Evolutionary conservation across 2,888 invertebrate genomes (phyloP), one percentile per base, ranked within the genome.

Genomic region (Mechanitis messenoides): DNA sequence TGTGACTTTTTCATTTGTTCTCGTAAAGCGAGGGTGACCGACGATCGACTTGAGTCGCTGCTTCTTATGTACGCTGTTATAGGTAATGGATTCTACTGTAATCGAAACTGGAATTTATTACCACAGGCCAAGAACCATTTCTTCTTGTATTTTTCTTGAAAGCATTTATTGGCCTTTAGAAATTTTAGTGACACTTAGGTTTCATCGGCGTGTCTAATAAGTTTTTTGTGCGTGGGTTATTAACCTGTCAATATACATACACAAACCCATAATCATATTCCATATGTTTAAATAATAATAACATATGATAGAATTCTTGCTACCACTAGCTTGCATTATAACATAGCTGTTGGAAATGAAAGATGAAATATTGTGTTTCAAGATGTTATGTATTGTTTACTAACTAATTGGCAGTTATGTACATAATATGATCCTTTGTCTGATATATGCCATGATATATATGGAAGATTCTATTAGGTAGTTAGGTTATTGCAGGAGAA

Each of bases 71-170:
- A 61, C 58, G 54, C 59, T 64, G 61, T 69, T 67, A 68, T 64
- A 69, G 68, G 69, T 71, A 69, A 70, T 70, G 65, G 65, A 58
- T 60, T 47, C n/a, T 45, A 59, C 53, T 55, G 33, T 59, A 60
- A 65, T 50, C 56, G 31, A 64, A 64, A 61, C 28, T 56, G 56
- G 59, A 33, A 3, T 59, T 28, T 67, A 62, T 61, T 20, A 50
- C 50, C 50, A 31, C 28, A 50, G 6, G 3, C 31, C 50, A 50
- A 31, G 50, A 31, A n/a, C 31, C 9, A 50, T 50, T 50, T 50
- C 31, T 31, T 31, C 50, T 50, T 50, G 50, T 50, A 31, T 31
- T n/a, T 31, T 50, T 50, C 31, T 28, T 5, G n/a, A 31, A 31
- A 38, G 46, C 31, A 61, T 56, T 65, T 61, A 63, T 61, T 38